A percentile compares a stretch with the other conserved stretches of the same genome.
Conservation (phyloP, 2,113 vertebrate species). For the Caracal caracal region DNA sequence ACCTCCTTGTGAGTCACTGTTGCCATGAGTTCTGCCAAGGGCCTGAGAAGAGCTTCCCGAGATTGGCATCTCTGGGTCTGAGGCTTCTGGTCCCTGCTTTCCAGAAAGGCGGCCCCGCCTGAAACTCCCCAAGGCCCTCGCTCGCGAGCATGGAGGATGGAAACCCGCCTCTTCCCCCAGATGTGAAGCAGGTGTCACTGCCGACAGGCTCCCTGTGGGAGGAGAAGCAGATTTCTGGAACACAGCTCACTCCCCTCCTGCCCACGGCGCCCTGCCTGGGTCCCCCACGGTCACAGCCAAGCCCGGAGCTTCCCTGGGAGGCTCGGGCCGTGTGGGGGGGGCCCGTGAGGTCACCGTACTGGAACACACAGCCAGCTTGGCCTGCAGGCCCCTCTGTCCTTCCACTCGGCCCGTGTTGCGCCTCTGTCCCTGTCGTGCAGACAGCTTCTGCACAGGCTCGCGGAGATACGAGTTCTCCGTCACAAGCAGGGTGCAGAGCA, state of each 20-base stretch:
- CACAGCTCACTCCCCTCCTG: not conserved
- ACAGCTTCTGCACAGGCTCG: not conserved
- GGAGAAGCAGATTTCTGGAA: not conserved
- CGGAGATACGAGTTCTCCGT: not conserved
- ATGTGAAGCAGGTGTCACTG: too few relatives aligned
- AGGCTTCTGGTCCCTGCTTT: not conserved
- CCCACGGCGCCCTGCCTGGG: accelerated
- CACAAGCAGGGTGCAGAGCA: not conserved
- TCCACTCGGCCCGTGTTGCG: not conserved
- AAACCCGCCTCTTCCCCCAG: too few relatives aligned
- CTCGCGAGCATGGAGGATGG: too few relatives aligned
- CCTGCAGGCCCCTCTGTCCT: not conserved
- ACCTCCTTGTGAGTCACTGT: not conserved
- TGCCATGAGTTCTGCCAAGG: not conserved
- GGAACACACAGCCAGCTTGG: not conserved
- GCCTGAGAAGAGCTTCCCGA: not conserved
- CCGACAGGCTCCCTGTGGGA: not conserved
- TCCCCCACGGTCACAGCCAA: not conserved
- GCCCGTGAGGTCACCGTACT: accelerated
- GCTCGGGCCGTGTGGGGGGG: not conserved
- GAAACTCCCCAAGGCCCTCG: accelerated
- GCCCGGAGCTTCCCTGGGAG: not conserved
- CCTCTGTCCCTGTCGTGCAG: not conserved
- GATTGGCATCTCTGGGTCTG: not conserved
- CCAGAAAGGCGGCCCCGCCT: not conserved